These are phyloP conservation scores for Mantis religiosa DNA, from an alignment of 2,888 invertebrate genomes.

Conservation along the genomic window DNA sequence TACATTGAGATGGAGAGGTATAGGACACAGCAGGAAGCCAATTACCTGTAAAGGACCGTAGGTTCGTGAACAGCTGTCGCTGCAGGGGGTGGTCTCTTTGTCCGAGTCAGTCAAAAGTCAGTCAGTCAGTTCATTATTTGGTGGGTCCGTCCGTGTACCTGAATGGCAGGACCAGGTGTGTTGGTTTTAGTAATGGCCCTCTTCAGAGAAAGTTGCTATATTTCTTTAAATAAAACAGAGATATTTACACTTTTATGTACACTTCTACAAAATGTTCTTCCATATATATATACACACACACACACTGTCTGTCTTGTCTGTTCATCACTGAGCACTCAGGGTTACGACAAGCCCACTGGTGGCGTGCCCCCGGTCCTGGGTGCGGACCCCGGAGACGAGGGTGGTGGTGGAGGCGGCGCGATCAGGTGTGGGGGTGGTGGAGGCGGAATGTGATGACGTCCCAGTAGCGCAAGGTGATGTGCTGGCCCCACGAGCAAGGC, in stretches of 20 bases:
- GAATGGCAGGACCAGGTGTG: neutral
- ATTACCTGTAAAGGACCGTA: too few species aligned
- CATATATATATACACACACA: neutral
- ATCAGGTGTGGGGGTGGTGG: neutral
- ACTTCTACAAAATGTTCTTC: neutral
- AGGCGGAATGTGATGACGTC: constrained; percentile 3
- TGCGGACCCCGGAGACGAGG: constrained; percentile 5
- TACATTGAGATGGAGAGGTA: too few species aligned
- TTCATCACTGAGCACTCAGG: too few species aligned
- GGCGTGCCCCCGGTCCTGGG: neutral
- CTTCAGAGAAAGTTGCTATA: neutral
- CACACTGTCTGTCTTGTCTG: too few species aligned
- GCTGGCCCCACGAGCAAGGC: constrained; percentile 2
- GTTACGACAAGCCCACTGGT: neutral
- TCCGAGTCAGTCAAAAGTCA: neutral
- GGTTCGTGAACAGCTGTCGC: too few species aligned
- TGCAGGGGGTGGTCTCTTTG: neutral
- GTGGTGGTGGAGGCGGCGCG: neutral
- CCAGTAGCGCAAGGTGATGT: constrained; percentile 13
- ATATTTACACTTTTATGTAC: neutral
- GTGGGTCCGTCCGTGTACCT: too few species aligned
- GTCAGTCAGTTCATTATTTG: neutral
- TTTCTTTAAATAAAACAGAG: neutral
- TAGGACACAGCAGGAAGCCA: too few species aligned
- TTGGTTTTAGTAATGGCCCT: too few species aligned